phyloP scores from a whole-genome alignment of 2,888 invertebrate genomes.

The Leptogaster cylindrica region DNA sequence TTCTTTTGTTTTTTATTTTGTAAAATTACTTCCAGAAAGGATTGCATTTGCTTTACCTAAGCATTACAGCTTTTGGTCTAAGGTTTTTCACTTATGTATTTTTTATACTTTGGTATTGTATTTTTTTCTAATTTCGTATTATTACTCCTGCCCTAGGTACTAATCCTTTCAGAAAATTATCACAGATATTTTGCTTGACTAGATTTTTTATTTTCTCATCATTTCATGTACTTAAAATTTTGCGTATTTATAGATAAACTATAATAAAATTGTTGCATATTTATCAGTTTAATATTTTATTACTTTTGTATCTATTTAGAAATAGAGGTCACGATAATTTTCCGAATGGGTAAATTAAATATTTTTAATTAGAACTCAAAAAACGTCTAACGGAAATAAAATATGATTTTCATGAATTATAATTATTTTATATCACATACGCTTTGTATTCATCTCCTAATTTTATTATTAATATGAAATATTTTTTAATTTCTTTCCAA shows the following conservation, averaged over 20 bases:
- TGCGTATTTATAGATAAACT: constrained; percentile 16
- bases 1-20: too few relatives aligned
- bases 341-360: constrained; percentile 35
- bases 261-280: background rate
- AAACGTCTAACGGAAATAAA: too few relatives aligned
- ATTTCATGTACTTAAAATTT: constrained; percentile 12
- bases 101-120: constrained; percentile 14
- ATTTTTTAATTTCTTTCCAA: constrained; percentile 4
- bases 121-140: constrained; percentile 30
- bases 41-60: constrained; percentile 5
- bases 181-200: constrained; percentile 47
- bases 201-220: constrained; percentile 27
- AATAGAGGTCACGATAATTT: constrained; percentile 35
- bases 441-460: constrained; percentile 35
- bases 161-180: constrained; percentile 47
- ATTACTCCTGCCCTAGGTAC: constrained; percentile 34
- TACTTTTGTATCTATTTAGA: background rate
- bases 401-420: constrained; percentile 22
- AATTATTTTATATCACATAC: constrained; percentile 40
- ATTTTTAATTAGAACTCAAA: too few relatives aligned
- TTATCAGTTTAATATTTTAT: background rate
- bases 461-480: constrained; percentile 12
- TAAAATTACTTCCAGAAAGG: constrained; percentile 21
- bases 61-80: background rate
- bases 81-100: constrained; percentile 2